These are phyloP conservation scores for Peromyscus aztecus DNA, from an alignment of 2,797 vertebrate genomes.

Conservation along the genomic window DNA sequence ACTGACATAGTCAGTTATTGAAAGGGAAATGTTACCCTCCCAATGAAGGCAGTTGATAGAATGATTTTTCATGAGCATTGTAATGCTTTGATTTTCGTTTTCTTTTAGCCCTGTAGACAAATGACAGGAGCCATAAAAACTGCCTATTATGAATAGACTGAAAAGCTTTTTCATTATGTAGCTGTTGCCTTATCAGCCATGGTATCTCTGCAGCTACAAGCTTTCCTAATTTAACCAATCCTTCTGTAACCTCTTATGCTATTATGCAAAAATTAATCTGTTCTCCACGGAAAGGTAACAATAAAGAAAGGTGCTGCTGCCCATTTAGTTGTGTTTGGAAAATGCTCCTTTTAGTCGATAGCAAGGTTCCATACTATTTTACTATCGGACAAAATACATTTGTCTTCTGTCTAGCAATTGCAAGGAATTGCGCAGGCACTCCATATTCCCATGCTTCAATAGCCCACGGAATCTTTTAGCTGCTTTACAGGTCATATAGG, in stretches of 20 bases:
- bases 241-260: not conserved
- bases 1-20: not conserved
- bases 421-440: not conserved
- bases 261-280: constrained; percentile 40
- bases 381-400: not conserved
- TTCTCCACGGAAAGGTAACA: not conserved
- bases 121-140: constrained; percentile 20
- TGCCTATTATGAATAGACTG: not conserved
- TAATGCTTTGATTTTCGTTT: not conserved
- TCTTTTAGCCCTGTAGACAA: not conserved
- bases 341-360: not conserved
- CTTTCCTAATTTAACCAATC: constrained; percentile 7
- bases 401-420: not conserved
- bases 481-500: not conserved
- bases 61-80: not conserved
- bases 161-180: constrained; percentile 14
- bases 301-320: not conserved
- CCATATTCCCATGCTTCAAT: not conserved
- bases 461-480: not conserved
- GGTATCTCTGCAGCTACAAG: not conserved
- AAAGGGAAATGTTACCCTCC: not conserved
- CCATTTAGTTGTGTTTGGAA: not conserved
- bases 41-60: not conserved
- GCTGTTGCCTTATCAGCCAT: not conserved
- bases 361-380: not conserved